These are phyloP conservation scores for Scolanthus callimorphus DNA, from an alignment of 92 coral and sea anemone genomes.

Conservation along the genomic window DNA sequence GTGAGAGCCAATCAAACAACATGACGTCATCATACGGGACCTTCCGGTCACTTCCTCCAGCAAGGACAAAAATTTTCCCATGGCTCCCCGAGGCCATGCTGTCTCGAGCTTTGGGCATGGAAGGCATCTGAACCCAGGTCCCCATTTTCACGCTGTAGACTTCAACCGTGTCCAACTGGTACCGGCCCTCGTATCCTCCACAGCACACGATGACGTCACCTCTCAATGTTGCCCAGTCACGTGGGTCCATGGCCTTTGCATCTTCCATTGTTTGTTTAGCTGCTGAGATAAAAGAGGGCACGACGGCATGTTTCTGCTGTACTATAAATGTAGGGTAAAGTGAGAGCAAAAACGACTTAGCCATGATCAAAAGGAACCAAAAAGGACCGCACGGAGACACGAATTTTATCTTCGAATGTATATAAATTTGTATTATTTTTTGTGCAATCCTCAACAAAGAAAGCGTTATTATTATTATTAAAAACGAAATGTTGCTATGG, in stretches of 20 bases:
- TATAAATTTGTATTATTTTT: too few species aligned
- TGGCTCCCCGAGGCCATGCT: slow-evolving; percentile 70
- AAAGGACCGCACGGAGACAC: too few species aligned
- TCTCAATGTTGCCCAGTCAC: slow-evolving; percentile 38
- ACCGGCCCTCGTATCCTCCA: slow-evolving; percentile 68
- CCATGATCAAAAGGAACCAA: too few species aligned
- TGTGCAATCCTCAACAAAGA: too few species aligned
- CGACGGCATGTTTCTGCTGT: too few species aligned
- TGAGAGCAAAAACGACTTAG: too few species aligned
- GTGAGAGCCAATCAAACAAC: slow-evolving; percentile 61
- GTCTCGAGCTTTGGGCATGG: slow-evolving; percentile 68
- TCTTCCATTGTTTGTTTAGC: too few species aligned
- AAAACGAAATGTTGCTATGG: too few species aligned
- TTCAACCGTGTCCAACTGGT: slow-evolving; percentile 57
- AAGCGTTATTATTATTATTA: too few species aligned
- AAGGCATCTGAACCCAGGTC: slow-evolving; percentile 61
- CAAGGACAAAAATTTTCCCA: slow-evolving; percentile 51
- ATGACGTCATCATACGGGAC: slow-evolving; percentile 42
- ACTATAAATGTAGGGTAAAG: too few species aligned
- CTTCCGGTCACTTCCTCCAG: slow-evolving; percentile 75
- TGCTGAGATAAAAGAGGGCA: too few species aligned
- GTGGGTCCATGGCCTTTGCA: slow-evolving; percentile 32
- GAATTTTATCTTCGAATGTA: too few species aligned
- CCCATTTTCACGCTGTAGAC: slow-evolving; percentile 41
- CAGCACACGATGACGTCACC: slow-evolving; percentile 77